Evolutionary conservation across 2,888 invertebrate genomes (phyloP).

Genomic region (Drosophila ezoana): DNA sequence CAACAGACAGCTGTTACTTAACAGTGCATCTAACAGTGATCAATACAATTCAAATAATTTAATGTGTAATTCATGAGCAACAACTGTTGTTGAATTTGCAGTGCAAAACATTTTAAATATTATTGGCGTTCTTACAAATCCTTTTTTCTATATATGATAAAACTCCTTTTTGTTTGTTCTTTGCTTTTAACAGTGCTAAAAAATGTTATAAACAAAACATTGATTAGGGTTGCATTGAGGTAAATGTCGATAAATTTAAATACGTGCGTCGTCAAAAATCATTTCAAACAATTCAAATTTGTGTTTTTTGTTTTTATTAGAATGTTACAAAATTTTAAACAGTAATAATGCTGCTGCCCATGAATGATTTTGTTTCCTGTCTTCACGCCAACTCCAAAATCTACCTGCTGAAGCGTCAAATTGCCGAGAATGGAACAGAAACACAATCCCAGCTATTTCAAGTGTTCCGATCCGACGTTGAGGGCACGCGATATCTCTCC

Average conservation of each 20-base stretch:
- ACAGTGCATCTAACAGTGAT: slow-evolving; percentile 9
- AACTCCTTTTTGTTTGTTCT: neutral
- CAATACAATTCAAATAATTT: neutral
- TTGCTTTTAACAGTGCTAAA: neutral
- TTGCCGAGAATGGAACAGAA: slow-evolving; percentile 58
- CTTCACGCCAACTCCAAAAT: slow-evolving; percentile 19
- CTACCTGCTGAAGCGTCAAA: slow-evolving; percentile 48
- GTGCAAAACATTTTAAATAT: neutral
- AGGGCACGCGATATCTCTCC: slow-evolving; percentile 2
- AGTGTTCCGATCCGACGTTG: slow-evolving; percentile 49
- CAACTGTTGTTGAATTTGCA: neutral
- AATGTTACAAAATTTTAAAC: slow-evolving; percentile 57
- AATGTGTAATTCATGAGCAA: too few relatives aligned
- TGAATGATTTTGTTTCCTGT: slow-evolving; percentile 21
- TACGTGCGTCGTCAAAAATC: neutral
- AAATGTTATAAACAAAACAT: neutral
- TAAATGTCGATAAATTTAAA: slow-evolving; percentile 10
- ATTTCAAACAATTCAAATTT: slow-evolving; percentile 6
- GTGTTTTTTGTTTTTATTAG: slow-evolving; percentile 2
- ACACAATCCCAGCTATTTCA: slow-evolving; percentile 50
- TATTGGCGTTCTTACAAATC: neutral
- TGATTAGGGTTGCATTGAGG: slow-evolving; percentile 18
- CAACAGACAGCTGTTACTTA: slow-evolving; percentile 30
- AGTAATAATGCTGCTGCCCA: slow-evolving; percentile 60
- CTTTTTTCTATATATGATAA: neutral